These are phyloP conservation scores for Podargus strigoides DNA, from an alignment of 2,797 vertebrate genomes.

Conservation along the genomic window DNA sequence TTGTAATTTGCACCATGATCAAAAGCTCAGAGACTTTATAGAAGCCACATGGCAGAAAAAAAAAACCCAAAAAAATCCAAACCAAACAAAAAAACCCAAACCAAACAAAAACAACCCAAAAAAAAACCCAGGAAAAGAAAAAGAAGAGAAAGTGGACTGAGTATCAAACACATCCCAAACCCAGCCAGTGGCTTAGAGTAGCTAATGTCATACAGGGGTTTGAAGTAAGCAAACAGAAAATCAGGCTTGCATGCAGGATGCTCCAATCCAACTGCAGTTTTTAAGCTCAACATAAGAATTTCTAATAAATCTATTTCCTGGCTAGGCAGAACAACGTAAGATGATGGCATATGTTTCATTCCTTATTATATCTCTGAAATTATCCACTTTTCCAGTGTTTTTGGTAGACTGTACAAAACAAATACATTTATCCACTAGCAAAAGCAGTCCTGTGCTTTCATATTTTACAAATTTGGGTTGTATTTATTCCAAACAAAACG, in stretches of 20 bases:
- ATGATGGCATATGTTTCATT: not conserved
- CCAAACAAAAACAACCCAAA: no score
- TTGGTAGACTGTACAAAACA: not conserved
- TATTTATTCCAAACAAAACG: not conserved
- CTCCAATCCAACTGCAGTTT: not conserved
- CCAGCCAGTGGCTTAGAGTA: not conserved
- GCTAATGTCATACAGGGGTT: not conserved
- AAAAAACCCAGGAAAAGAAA: no score
- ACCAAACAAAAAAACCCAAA: no score
- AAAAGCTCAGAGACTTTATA: not conserved
- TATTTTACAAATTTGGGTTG: not conserved
- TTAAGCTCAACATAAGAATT: not conserved
- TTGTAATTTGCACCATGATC: not conserved
- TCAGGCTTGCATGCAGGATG: not conserved
- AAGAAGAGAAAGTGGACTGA: not conserved
- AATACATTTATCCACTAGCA: constrained; percentile 52
- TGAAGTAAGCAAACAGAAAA: not conserved
- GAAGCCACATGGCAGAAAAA: not conserved
- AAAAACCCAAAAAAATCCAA: no score
- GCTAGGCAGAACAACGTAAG: not conserved
- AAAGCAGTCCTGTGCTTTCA: constrained; percentile 69
- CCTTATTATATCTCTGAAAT: not conserved
- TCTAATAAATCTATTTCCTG: not conserved
- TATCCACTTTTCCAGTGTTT: not conserved
- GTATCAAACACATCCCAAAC: not conserved